Conservation (phyloP, 1,140 invertebrate genomes). For the Hyles vespertilio region DNA sequence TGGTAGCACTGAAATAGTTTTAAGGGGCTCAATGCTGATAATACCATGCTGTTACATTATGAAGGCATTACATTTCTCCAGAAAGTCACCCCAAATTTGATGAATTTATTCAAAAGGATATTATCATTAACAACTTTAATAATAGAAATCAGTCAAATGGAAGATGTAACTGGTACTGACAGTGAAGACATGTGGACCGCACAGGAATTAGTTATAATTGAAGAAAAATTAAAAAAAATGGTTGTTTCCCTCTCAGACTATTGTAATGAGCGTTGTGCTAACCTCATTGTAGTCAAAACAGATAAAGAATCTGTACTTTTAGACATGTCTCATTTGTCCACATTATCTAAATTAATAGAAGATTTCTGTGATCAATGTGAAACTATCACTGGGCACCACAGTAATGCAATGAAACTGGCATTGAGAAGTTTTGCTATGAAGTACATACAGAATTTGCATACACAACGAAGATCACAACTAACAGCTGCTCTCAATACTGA, state of each 20-base stretch:
- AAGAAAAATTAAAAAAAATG: constrained; percentile 83
- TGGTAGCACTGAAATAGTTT: constrained; percentile 78
- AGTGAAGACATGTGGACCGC: constrained; percentile 82
- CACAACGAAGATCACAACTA: constrained; percentile 90
- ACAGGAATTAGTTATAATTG: constrained; percentile 82
- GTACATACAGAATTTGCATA: constrained; percentile 94
- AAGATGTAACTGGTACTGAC: constrained; percentile 75
- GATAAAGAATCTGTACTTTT: constrained; percentile 80
- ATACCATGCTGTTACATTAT: constrained; percentile 79
- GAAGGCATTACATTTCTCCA: constrained; percentile 89
- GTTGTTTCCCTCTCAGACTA: constrained; percentile 90
- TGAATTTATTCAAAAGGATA: constrained; percentile 78
- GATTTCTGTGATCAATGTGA: constrained; percentile 86
- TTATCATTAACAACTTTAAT: constrained; percentile 86
- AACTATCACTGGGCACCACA: constrained; percentile 85
- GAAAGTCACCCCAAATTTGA: constrained; percentile 83
- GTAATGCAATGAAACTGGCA: constrained; percentile 87
- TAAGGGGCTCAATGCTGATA: constrained; percentile 82
- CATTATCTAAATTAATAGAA: constrained; percentile 87
- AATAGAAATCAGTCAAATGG: constrained; percentile 70
- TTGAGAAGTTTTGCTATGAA: constrained; percentile 92
- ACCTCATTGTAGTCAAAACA: constrained; percentile 86
- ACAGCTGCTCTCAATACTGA: constrained; percentile 91
- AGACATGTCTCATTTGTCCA: constrained; percentile 85
- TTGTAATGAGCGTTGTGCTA: constrained; percentile 92